These are phyloP conservation scores for Pollimyrus isidori DNA, from an alignment of 2,113 vertebrate species.

Conservation along the genomic window DNA sequence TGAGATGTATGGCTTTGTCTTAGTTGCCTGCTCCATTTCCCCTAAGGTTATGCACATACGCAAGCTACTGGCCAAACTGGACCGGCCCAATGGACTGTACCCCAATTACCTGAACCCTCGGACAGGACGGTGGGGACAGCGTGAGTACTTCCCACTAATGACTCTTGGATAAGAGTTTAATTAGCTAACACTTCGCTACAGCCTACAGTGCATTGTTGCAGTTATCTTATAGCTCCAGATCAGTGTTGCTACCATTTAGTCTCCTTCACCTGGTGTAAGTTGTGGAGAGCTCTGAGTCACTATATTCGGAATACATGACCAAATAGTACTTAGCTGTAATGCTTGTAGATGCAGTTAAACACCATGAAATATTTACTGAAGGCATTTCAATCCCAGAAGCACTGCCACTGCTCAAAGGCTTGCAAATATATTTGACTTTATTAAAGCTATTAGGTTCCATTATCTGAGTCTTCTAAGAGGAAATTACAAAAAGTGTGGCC, in stretches of 20 bases:
- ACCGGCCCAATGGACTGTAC: constrained; percentile 94
- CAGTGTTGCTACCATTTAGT: neutral
- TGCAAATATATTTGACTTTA: neutral
- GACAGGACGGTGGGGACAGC: constrained; percentile 95
- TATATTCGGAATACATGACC: neutral
- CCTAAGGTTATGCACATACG: constrained; percentile 94
- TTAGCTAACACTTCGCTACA: neutral
- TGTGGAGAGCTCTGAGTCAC: neutral
- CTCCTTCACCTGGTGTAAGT: neutral
- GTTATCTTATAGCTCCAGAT: neutral
- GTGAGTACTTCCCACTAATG: constrained; percentile 64
- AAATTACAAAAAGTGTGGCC: neutral
- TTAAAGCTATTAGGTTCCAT: neutral
- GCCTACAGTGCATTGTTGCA: neutral
- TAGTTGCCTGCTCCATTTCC: neutral
- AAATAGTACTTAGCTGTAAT: neutral
- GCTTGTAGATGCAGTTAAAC: neutral
- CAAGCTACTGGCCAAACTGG: constrained; percentile 96
- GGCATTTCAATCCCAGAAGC: neutral
- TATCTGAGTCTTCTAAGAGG: neutral
- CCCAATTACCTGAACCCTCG: constrained; percentile 98
- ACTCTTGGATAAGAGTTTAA: neutral
- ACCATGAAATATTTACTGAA: neutral
- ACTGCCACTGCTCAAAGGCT: neutral
- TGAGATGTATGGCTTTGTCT: neutral